Evolutionary conservation across 2,797 vertebrate genomes (phyloP), one percentile per base, ranked within the genome.

Genomic region (Hipposideros larvatus): DNA sequence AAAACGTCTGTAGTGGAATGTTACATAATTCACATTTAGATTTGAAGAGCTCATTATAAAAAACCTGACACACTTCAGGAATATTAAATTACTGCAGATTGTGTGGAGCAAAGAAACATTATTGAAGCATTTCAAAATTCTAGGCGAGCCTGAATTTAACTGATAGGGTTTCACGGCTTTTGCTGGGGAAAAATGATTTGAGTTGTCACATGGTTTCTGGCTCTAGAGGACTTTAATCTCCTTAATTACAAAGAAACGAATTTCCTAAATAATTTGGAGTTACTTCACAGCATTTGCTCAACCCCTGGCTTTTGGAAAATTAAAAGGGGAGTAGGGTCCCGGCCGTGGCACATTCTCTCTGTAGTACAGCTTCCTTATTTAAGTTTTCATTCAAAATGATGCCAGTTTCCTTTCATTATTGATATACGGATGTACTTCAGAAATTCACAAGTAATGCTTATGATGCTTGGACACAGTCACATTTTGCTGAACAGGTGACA

Each of bases 21-120:
- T 98, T 98, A 98, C 88, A 77, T 98, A 98, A 97, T 98, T 98
- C 97, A 97, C 94, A 94, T 97, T 97, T 97, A 98, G 97, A 98
- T 98, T 98, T 98, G 98, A 98, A 98, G 98, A 98, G 98, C 98
- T 98, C 98, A 98, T 99, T 98, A 99, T 98, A 98, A 93, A 98
- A 98, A 98, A 98, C 97, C 97, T 98, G 98, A 98, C 98, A 99
- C 97, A 98, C 98, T 98, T 98, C 98, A 98, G 98, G 97, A 98
- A 98, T 98, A 98, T 98, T 98, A 98, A 98, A 98, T 98, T 98
- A 98, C 98, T 97, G 98, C 97, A 97, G 98, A 98, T 68, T 61
- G 98, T 98, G 96, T 96, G 90, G 95, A 97, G 98, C 97, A 98
- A 97, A 92, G 97, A 98, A 98, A 97, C 97, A 98, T 98, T 98